Evolutionary conservation across 1,140 invertebrate genomes (phyloP).

Genomic region (Cyphomyrmex costatus): DNA sequence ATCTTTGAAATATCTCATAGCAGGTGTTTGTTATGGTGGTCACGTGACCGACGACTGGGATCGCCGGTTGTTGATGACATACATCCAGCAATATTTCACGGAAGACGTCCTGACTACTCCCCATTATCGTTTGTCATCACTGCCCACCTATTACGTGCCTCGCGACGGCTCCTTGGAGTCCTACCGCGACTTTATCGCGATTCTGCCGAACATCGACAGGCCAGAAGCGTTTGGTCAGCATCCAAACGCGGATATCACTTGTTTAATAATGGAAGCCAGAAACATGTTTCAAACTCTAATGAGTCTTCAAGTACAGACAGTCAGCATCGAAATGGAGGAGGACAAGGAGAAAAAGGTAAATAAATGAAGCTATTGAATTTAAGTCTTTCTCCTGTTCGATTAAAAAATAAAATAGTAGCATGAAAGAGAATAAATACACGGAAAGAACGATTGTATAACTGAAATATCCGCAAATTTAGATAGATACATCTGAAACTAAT

Average conservation of each 20-base stretch:
- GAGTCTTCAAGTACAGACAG: slow-evolving; percentile 91
- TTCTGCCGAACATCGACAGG: slow-evolving; percentile 91
- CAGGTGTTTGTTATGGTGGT: slow-evolving; percentile 97
- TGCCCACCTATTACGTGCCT: slow-evolving; percentile 93
- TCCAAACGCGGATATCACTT: slow-evolving; percentile 96
- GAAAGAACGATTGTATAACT: too few species aligned
- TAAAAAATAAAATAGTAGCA: not conserved
- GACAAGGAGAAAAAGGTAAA: slow-evolving; percentile 91
- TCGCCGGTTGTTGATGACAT: slow-evolving; percentile 92
- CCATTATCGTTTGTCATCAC: slow-evolving; percentile 91
- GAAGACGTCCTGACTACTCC: slow-evolving; percentile 89
- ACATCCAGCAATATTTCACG: slow-evolving; percentile 93
- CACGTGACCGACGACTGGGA: slow-evolving; percentile 98
- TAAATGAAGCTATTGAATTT: not conserved
- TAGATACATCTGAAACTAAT: too few species aligned
- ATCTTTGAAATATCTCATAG: slow-evolving; percentile 96
- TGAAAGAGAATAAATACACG: not conserved
- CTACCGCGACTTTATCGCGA: slow-evolving; percentile 92
- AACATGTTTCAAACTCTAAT: slow-evolving; percentile 94
- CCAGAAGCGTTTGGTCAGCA: slow-evolving; percentile 96
- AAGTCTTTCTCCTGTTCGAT: not conserved
- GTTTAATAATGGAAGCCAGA: slow-evolving; percentile 92
- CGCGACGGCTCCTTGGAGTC: slow-evolving; percentile 93
- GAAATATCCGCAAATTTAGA: too few species aligned
- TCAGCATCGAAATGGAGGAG: slow-evolving; percentile 86